These are phyloP conservation scores for Pollachius pollachius DNA, from an alignment of 2,113 vertebrate genomes.

Conservation along the genomic window DNA sequence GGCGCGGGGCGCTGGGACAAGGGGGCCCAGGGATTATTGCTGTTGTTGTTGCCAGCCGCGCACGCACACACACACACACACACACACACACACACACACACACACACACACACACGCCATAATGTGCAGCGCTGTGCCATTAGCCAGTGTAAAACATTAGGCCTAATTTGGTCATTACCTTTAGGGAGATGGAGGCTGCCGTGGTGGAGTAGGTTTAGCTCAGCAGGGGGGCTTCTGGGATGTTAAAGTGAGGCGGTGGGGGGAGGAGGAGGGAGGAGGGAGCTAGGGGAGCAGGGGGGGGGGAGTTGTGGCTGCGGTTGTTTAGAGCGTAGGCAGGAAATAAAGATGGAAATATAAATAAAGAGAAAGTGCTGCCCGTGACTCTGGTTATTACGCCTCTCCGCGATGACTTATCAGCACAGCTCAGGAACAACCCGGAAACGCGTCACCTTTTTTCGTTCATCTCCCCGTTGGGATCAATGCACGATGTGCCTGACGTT, in stretches of 20 bases:
- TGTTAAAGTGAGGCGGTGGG: constrained; percentile 42
- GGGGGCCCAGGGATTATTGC: constrained; percentile 71
- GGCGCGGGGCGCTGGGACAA: constrained; percentile 66
- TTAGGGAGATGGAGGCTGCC: constrained; percentile 72
- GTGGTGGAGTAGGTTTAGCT: constrained; percentile 73
- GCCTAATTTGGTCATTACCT: constrained; percentile 83
- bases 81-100: too few relatives aligned
- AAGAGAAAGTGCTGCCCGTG: constrained; percentile 33
- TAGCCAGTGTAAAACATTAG: constrained; percentile 81
- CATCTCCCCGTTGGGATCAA: too few relatives aligned
- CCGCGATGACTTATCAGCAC: constrained; percentile 2
- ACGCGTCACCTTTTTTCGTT: too few relatives aligned
- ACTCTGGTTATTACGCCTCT: constrained; percentile 24
- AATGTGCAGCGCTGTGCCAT: constrained; percentile 75
- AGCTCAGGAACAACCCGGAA: too few relatives aligned
- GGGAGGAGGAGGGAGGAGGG: too few relatives aligned
- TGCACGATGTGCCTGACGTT: too few relatives aligned
- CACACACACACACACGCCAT: constrained; percentile 53
- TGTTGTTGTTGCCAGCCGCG: constrained; percentile 72
- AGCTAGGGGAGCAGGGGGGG: constrained; percentile 1
- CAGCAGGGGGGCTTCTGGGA: constrained; percentile 67
- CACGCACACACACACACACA: constrained; percentile 39
- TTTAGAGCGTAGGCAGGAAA: constrained; percentile 42
- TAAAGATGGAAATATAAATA: background rate
- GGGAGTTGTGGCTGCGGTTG: constrained; percentile 27